Conservation (phyloP, 2,888 invertebrate species). For the Apamea sordens region DNA sequence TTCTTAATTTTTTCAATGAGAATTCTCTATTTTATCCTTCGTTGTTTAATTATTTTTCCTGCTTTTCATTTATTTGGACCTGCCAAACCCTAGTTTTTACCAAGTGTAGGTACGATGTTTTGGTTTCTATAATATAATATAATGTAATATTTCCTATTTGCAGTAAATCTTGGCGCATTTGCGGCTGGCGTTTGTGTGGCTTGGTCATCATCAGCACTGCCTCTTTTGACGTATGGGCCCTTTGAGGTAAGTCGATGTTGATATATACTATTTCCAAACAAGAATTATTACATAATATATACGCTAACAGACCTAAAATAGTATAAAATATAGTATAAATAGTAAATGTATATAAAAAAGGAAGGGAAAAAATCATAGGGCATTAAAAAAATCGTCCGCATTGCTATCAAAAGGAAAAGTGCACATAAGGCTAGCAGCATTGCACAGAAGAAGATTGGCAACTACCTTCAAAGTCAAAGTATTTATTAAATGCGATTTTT, state of each 20-base stretch:
- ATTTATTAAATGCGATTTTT: too few relatives aligned
- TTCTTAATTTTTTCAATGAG: background rate
- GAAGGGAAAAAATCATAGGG: too few relatives aligned
- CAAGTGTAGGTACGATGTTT: background rate
- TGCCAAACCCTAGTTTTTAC: background rate
- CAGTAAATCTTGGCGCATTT: slow-evolving; percentile 91
- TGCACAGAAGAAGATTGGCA: background rate
- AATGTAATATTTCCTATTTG: slow-evolving; percentile 55
- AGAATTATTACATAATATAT: background rate
- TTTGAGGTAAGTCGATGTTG: slow-evolving; percentile 69
- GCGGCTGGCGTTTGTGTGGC: slow-evolving; percentile 90
- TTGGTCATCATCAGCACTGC: slow-evolving; percentile 90
- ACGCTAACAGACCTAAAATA: background rate
- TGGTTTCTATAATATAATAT: background rate
- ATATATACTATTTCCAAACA: background rate
- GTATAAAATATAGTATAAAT: too few relatives aligned
- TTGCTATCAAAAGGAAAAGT: background rate
- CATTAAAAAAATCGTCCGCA: background rate
- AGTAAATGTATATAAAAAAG: too few relatives aligned
- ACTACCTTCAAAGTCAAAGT: background rate
- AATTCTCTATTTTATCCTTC: background rate
- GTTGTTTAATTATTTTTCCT: background rate
- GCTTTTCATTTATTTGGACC: background rate
- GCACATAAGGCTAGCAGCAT: background rate
- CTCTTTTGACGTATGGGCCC: slow-evolving; percentile 76